phyloP scores from a whole-genome alignment of 1,140 invertebrate species.

The Atopsyche davidsoni region DNA sequence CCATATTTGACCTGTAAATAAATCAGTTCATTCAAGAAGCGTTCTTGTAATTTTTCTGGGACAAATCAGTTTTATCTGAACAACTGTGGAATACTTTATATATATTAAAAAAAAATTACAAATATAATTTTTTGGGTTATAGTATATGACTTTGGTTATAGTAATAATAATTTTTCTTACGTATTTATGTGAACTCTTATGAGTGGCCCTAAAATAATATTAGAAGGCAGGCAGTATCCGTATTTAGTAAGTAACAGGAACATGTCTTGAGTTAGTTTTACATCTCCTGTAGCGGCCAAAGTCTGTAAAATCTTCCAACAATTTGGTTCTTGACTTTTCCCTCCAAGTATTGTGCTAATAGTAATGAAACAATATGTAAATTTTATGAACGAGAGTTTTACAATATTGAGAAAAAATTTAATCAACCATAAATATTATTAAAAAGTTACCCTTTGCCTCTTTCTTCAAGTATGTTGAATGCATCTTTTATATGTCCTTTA shows the following conservation, averaged over 20 bases:
- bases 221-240: constrained; percentile 45
- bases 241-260: constrained; percentile 41
- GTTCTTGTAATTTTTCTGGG: too few species aligned
- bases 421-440: neutral
- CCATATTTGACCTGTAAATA: constrained; percentile 40
- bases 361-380: constrained; percentile 4
- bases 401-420: neutral
- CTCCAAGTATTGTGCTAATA: constrained; percentile 37
- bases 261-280: constrained; percentile 37
- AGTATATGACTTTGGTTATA: constrained; percentile 1
- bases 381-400: neutral
- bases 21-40: constrained; percentile 8
- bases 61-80: too few species aligned
- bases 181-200: constrained; percentile 45
- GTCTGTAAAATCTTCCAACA: constrained; percentile 49
- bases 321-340: constrained; percentile 36
- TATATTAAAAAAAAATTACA: constrained; percentile 6
- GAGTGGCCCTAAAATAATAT: constrained; percentile 46
- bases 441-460: constrained; percentile 37
- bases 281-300: constrained; percentile 34
- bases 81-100: too few species aligned
- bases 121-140: constrained; percentile 6
- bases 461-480: constrained; percentile 43
- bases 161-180: constrained; percentile 32
- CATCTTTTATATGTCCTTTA: constrained; percentile 41